Percentiles rank a stretch among this genome's conserved stretches.
phyloP scores from a whole-genome alignment of 2,888 invertebrate species.

The Pristionchus maxplancki region DNA sequence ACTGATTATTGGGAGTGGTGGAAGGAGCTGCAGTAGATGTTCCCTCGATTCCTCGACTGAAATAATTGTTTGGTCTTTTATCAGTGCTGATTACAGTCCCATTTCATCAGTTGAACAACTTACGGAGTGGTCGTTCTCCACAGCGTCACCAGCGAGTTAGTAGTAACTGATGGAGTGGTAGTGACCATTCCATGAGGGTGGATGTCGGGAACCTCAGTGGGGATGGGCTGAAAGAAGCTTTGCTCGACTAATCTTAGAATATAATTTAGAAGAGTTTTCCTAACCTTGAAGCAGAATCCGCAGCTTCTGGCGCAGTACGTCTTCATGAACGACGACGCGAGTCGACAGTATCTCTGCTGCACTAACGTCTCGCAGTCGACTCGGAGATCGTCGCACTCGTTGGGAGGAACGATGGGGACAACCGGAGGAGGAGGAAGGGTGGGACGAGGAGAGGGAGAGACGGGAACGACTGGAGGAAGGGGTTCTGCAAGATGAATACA shows the following conservation, averaged over 20 bases:
- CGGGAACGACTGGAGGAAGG: background rate
- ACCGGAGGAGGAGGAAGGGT: slow-evolving; percentile 56
- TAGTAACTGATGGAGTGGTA: background rate
- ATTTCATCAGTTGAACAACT: too few species aligned
- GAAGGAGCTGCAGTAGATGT: slow-evolving; percentile 37
- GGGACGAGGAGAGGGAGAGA: slow-evolving; percentile 42
- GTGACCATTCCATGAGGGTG: background rate
- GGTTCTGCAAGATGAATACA: background rate
- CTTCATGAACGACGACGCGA: slow-evolving; percentile 70
- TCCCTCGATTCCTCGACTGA: slow-evolving; percentile 12
- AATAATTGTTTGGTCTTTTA: too few species aligned
- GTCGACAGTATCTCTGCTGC: slow-evolving; percentile 63
- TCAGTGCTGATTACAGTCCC: too few species aligned
- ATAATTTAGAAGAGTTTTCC: too few species aligned
- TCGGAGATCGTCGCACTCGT: slow-evolving; percentile 74
- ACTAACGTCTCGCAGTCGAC: slow-evolving; percentile 71
- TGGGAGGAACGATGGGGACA: slow-evolving; percentile 52
- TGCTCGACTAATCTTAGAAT: too few species aligned
- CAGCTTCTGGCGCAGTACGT: slow-evolving; percentile 73
- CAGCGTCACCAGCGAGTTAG: slow-evolving; percentile 36
- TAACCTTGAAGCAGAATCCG: slow-evolving; percentile 72
- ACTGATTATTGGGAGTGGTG: slow-evolving; percentile 53
- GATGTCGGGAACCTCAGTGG: slow-evolving; percentile 68
- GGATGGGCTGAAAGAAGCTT: slow-evolving; percentile 61
- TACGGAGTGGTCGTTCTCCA: slow-evolving; percentile 52